Conservation (phyloP, 1,140 invertebrate species). For the Cyphomyrmex costatus region DNA sequence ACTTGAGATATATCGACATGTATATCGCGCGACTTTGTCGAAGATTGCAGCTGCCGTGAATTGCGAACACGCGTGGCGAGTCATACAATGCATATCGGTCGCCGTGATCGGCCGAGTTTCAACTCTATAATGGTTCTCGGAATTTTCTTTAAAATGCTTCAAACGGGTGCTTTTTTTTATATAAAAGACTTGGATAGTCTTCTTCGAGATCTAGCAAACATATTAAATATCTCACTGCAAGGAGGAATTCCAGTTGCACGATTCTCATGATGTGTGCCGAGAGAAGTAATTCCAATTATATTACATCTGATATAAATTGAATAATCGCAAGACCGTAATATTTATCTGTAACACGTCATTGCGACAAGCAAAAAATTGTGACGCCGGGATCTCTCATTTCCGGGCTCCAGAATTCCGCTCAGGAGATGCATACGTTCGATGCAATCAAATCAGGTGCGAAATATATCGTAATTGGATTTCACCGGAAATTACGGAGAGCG, state of each 20-base stretch:
- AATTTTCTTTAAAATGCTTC: neutral
- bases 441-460: slow-evolving; percentile 62
- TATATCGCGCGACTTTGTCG: slow-evolving; percentile 2
- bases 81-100: slow-evolving; percentile 32
- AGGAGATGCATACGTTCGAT: neutral
- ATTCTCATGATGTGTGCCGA: neutral
- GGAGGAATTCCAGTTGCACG: neutral
- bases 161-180: neutral
- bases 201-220: neutral
- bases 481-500: slow-evolving; percentile 74
- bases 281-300: slow-evolving; percentile 5
- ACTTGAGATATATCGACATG: slow-evolving; percentile 13
- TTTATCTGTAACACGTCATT: neutral
- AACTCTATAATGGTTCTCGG: slow-evolving; percentile 42
- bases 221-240: neutral
- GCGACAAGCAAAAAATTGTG: neutral
- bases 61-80: slow-evolving; percentile 49
- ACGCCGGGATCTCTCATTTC: slow-evolving; percentile 9
- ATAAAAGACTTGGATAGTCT: neutral
- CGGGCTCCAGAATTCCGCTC: neutral
- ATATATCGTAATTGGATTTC: slow-evolving; percentile 74
- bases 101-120: slow-evolving; percentile 40
- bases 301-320: neutral
- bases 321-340: neutral
- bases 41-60: slow-evolving; percentile 20